These are phyloP conservation scores for Mohoua ochrocephala DNA, from an alignment of 2,113 vertebrate species.

Conservation along the genomic window DNA sequence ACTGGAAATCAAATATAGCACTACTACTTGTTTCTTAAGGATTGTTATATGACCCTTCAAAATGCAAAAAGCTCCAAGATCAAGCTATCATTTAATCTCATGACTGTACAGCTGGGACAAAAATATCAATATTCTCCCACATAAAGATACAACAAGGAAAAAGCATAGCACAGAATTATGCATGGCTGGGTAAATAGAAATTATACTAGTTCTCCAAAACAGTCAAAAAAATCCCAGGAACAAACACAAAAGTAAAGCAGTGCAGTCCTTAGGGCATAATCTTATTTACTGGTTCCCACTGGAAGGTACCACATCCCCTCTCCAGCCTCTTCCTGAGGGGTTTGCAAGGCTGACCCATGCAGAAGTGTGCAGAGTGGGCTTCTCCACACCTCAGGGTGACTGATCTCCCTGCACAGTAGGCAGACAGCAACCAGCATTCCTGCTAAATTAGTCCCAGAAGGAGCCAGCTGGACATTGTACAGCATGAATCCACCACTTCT, in stretches of 20 bases:
- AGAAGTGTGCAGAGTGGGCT: background rate
- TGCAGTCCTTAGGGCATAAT: background rate
- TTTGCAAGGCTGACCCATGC: background rate
- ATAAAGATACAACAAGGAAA: background rate
- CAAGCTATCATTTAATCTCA: background rate
- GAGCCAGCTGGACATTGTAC: background rate
- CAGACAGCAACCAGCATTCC: background rate
- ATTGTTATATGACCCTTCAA: background rate
- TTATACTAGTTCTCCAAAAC: background rate
- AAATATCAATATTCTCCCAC: background rate
- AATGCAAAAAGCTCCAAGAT: background rate
- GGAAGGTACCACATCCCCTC: background rate
- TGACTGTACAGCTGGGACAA: background rate
- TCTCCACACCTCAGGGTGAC: background rate
- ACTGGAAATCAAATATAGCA: background rate
- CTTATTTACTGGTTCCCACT: accelerated
- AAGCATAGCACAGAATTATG: background rate
- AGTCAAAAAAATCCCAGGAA: background rate
- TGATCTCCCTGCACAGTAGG: background rate
- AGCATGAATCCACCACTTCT: background rate
- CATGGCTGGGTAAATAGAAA: background rate
- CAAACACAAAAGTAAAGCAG: background rate
- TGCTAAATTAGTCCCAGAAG: background rate
- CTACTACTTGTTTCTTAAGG: background rate
- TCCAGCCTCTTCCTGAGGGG: background rate